Evolutionary conservation across 2,888 invertebrate species (phyloP).

Genomic region (Hirtodrosophila confusa): DNA sequence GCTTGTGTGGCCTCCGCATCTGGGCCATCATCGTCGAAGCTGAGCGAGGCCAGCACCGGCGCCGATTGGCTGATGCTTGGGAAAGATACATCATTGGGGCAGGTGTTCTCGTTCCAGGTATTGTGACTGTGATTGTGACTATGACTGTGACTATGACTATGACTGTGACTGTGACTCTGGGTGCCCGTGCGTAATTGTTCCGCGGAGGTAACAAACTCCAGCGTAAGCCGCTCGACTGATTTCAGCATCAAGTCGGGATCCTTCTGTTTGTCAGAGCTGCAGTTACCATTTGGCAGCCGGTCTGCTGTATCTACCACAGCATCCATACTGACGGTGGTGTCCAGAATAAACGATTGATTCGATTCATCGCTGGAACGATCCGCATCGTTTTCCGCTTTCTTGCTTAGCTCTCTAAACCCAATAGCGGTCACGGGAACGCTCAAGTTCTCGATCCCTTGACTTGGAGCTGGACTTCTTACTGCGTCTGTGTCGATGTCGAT

Average conservation of each 20-base stretch:
- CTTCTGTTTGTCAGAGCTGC: conserved; percentile 84
- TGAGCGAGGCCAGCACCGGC: conserved; percentile 89
- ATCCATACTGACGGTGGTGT: conserved; percentile 72
- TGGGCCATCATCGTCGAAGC: conserved; percentile 86
- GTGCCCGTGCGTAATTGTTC: conserved; percentile 85
- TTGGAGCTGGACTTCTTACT: conserved; percentile 73
- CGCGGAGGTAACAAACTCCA: conserved; percentile 87
- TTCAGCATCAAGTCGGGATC: conserved; percentile 89
- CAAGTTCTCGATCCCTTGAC: conserved; percentile 78
- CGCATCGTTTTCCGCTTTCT: conserved; percentile 28
- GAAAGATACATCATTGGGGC: conserved; percentile 91
- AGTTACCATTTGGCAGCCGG: conserved; percentile 1
- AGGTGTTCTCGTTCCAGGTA: conserved; percentile 93
- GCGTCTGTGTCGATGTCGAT: conserved; percentile 78
- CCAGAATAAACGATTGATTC: conserved; percentile 80
- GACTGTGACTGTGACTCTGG: conserved; percentile 42
- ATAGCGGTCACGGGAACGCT: conserved; percentile 72
- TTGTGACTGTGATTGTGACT: conserved; percentile 82
- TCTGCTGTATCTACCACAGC: neutral
- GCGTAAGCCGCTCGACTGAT: conserved; percentile 87
- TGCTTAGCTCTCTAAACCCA: conserved; percentile 81
- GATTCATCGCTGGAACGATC: conserved; percentile 79
- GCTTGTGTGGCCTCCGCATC: conserved; percentile 83
- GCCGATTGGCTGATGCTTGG: conserved; percentile 92
- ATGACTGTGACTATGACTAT: conserved; percentile 17